Conservation (phyloP, 2,888 invertebrate species). For the Dryococelus australis region DNA sequence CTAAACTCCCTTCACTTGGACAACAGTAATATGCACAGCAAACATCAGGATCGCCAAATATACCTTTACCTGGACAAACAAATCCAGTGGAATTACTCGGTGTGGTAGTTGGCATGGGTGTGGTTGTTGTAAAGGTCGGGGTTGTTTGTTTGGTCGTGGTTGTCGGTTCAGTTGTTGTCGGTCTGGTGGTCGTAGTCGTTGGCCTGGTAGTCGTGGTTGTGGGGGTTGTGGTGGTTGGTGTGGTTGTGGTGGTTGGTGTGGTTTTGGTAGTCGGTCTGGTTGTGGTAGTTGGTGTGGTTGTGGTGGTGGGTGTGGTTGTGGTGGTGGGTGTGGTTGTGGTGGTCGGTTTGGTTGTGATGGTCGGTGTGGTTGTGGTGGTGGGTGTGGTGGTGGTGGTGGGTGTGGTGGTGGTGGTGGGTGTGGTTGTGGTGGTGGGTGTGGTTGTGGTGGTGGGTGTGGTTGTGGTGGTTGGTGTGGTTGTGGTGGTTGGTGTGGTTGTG, state of each 20-base stretch:
- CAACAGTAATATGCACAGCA: background rate
- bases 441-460: background rate
- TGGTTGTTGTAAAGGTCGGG: no score
- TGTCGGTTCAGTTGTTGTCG: background rate
- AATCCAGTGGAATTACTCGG: background rate
- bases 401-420: background rate
- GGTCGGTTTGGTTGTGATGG: background rate
- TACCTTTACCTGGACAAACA: background rate
- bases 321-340: background rate
- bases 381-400: background rate
- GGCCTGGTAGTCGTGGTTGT: background rate
- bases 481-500: background rate
- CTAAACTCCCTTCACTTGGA: background rate
- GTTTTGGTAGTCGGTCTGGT: no score
- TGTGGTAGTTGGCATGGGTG: background rate
- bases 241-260: no score
- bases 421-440: background rate
- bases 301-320: background rate
- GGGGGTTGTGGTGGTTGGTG: background rate
- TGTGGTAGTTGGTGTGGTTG: background rate
- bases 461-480: background rate
- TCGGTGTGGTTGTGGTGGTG: background rate
- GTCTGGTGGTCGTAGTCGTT: background rate
- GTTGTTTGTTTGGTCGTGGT: background rate
- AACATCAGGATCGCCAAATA: background rate